Base-by-base conservation (phyloP, 2,113 vertebrate species). In the Xenopus laevis region DNA sequence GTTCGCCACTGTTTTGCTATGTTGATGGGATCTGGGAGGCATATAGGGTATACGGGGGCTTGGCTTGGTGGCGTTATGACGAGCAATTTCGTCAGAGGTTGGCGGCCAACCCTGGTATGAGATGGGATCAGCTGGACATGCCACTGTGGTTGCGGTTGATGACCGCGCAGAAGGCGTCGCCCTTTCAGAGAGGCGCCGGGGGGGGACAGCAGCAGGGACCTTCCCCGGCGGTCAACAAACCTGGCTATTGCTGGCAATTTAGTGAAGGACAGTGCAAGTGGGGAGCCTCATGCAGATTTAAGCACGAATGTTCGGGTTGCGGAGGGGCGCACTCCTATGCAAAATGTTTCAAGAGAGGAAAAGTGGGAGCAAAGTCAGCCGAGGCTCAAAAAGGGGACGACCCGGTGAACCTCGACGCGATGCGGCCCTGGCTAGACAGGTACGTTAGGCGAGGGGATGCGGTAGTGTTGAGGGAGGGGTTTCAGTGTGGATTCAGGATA, bases 201-300 rank as follows among this genome's bases (percentile, higher is more conserved):
- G 58, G 17, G 2, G 6, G 9, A 2, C 10, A 18, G 4, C 3
- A n/a, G n/a, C 10, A 1, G 10, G 2, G 2, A n/a, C 1, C 6
- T 18, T 18, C 30, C 3, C 58, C n/a, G 18, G 17, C 11, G 3
- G 30, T 33, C 6, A 60, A 18, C 18, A 20, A 20, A 6, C 17
- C 17, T 7, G 58, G 17, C 1, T 60, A n/a, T 3, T 60, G 58
- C 58, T 60, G 3, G 17, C 4, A 4, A 1, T 60, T 13, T 60
- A 60, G 21, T 21, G 58, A 60, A 23, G 58, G 58, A 13, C 10
- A 12, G 0, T 60, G 18, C 13, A 18, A 20, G 10, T 60, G 58
- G 58, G 3, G 17, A 7, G 7, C 30, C 3, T 33, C 58, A 60
- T 60, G 58, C 18, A 12, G 13, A 12, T 60, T 13, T 21, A 60